A percentile compares a stretch with the other conserved stretches of the same genome.
These are phyloP conservation scores for Ceratina japonica DNA, from an alignment of 1,140 invertebrate genomes.

Conservation along the genomic window DNA sequence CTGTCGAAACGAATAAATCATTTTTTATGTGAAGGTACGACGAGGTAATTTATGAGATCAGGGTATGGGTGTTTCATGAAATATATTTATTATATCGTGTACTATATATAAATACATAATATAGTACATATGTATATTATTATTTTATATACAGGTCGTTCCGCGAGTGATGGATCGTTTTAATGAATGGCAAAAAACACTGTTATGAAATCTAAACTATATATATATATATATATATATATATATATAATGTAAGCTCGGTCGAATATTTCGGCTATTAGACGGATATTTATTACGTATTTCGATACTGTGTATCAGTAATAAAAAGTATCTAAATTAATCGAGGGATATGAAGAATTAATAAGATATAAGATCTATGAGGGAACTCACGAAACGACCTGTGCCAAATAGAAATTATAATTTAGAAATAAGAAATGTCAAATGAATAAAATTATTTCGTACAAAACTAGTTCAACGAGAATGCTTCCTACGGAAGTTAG, in stretches of 20 bases:
- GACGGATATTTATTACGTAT: background rate
- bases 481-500: constrained; percentile 2
- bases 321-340: constrained; percentile 5
- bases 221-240: too few relatives aligned
- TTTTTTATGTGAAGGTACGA: too few relatives aligned
- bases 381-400: constrained; percentile 34
- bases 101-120: constrained; percentile 36
- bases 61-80: too few relatives aligned
- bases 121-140: constrained; percentile 35
- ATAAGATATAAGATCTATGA: background rate
- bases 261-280: background rate
- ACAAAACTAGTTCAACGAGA: constrained; percentile 9
- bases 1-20: too few relatives aligned
- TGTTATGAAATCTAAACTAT: background rate
- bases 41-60: too few relatives aligned
- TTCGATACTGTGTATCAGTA: background rate
- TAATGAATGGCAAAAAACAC: background rate
- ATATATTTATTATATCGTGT: constrained; percentile 41
- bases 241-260: too few relatives aligned
- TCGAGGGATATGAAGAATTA: background rate
- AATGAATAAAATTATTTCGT: constrained; percentile 56
- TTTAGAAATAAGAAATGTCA: constrained; percentile 61
- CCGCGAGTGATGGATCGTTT: constrained; percentile 7
- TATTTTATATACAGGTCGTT: constrained; percentile 23
- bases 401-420: constrained; percentile 68